Conservation (phyloP, 2,888 invertebrate species). For the Boloria selene region DNA sequence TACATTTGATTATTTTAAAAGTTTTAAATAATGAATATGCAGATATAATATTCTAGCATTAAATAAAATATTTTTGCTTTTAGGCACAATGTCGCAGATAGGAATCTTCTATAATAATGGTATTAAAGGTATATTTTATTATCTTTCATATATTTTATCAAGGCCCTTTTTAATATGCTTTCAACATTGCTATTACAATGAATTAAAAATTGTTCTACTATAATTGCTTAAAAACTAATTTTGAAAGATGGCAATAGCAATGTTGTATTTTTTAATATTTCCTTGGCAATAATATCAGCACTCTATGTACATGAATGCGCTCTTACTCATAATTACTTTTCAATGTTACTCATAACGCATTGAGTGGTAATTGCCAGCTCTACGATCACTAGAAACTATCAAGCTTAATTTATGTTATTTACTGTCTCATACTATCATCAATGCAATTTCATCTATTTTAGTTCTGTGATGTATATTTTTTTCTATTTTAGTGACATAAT, state of each 20-base stretch:
- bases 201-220: too few relatives aligned
- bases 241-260: too few relatives aligned
- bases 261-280: too few relatives aligned
- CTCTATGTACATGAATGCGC: too few relatives aligned
- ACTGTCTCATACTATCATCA: not conserved
- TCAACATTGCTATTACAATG: not conserved
- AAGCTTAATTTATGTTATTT: conserved; percentile 8
- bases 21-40: too few relatives aligned
- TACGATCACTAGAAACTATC: not conserved
- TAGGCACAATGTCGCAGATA: conserved; percentile 39
- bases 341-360: too few relatives aligned
- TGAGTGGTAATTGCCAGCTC: too few relatives aligned
- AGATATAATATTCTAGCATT: too few relatives aligned
- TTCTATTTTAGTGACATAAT: conserved; percentile 41
- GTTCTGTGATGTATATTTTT: conserved; percentile 37
- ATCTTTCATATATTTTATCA: not conserved
- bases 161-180: not conserved
- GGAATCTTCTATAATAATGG: conserved; percentile 38
- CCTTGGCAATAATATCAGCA: too few relatives aligned
- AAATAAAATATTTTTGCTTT: conserved; percentile 15
- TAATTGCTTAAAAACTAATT: too few relatives aligned
- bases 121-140: conserved; percentile 31
- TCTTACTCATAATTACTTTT: too few relatives aligned
- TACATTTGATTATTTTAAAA: not conserved
- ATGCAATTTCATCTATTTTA: conserved; percentile 20